Base-by-base conservation (phyloP, 1,140 invertebrate genomes). In the Limonius californicus region DNA sequence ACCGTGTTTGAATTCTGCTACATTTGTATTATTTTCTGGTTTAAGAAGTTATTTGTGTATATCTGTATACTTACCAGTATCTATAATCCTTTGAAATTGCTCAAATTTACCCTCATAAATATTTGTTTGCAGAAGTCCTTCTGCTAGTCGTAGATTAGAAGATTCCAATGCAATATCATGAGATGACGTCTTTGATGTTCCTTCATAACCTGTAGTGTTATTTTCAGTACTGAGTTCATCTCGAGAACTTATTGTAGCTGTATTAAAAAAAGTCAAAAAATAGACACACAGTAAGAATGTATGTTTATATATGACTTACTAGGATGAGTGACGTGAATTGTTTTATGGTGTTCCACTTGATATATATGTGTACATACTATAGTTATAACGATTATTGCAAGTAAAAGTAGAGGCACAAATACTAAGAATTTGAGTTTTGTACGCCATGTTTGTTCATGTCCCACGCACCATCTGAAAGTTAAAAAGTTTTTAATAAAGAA, bases 401-500 rank as follows among this genome's bases (percentile, higher is more conserved):
- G 39, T 14, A 75, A 59, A 45, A 73, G 64, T 18, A 70, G 56
- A 11, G 72, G 72, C n/a, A 75, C 15, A 58, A 75, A 67, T 12
- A 69, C 66, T 9, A 75, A 54, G 23, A 65, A 57, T 61, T 74
- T 74, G 6, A 75, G 39, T 57, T 70, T 70, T 20, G 50, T 59
- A 60, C 61, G 63, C 73, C 73, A 75, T n/a, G 63, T 57, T 50
- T 65, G 63, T 61, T 72, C 68, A 9, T 67, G 64, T 23, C 73
- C 73, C 27, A 75, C 64, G 54, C 71, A 74, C 73, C 73, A 73
- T 55, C 71, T 73, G 60, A 61, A 72, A 66, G 7, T 32, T 21
- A 18, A 39, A 54, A 66, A 21, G 42, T n/a, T n/a, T 57, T 47
- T 19, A 57, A 2, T 50, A 58, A 59, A 50, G 8, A 2, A 18